Base-by-base conservation (phyloP, 2,888 invertebrate species). In the Ectropis crepuscularia region DNA sequence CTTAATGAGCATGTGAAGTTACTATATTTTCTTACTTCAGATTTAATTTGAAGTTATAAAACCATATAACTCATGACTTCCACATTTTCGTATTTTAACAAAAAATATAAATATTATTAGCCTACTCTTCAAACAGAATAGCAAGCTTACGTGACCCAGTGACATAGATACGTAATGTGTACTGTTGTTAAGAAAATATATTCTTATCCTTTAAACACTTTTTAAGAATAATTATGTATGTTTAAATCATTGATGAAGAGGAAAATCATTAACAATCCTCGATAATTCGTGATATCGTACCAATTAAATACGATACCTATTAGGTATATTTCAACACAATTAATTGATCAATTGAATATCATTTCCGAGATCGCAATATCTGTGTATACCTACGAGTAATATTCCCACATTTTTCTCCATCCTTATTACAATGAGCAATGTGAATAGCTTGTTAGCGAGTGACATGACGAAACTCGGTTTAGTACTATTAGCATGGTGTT, bases 361-460 rank as follows among this genome's bases (percentile, higher is more conserved):
- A 57, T 68, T 69, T 67, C 68, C 69, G 62, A 73, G 67, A 69
- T 68, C 53, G 63, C 76, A 69, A 74, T 72, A 72, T 54, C 41
- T n/a, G 16, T 28, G 16, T 28, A 28, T 28, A 28, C n/a, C n/a
- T 28, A 28, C 16, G 16, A 28, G 16, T 28, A 36, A 73, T 66
- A 65, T 76, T 79, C 79, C 68, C 80, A 79, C 74, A 74, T 74
- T 77, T 79, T 77, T 79, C 67, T 73, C 62, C 61, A 59, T 55
- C 16, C 59, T 66, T 57, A 42, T 68, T 73, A 69, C 55, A 54
- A 55, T 62, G 55, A 54, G 49, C 53, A 69, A 62, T 68, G 62
- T 70, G 67, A 63, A 62, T 61, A 58, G 57, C 59, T 63, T 58
- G 59, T 63, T 51, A 63, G 61, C 48, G 65, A 53, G 60, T 63